Conservation (phyloP, 2,113 vertebrate species). For the Addax nasomaculatus region DNA sequence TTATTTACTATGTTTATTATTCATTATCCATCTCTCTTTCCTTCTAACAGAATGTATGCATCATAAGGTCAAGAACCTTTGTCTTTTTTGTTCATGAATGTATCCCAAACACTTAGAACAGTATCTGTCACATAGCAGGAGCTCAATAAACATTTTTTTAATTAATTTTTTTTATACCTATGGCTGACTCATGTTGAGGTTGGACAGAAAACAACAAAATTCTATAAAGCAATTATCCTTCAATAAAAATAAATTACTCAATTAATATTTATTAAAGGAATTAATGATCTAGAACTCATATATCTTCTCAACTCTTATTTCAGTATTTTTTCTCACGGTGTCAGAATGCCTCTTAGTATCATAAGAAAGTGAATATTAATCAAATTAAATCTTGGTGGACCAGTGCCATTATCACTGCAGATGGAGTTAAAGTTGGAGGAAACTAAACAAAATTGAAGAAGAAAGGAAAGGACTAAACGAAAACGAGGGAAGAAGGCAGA, state of each 20-base stretch:
- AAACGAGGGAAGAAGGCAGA: not conserved
- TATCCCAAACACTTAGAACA: not conserved
- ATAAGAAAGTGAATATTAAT: not conserved
- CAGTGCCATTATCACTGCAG: not conserved
- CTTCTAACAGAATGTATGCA: not conserved
- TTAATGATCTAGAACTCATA: not conserved
- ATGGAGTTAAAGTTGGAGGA: not conserved
- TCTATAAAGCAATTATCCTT: not conserved
- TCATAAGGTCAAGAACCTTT: not conserved
- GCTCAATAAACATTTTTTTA: not conserved
- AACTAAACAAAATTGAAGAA: not conserved
- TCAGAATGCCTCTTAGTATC: not conserved
- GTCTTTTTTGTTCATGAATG: not conserved
- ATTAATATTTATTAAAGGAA: not conserved
- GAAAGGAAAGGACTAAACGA: not conserved
- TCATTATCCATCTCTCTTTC: not conserved
- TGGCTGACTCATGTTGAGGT: not conserved
- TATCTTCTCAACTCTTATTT: not conserved
- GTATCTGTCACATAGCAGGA: not conserved
- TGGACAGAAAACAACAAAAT: not conserved
- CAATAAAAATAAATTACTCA: not conserved
- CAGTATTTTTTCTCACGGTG: not conserved
- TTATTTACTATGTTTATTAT: not conserved
- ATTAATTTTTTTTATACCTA: not conserved
- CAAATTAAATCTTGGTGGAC: not conserved